Percentiles rank a stretch among this genome's conserved stretches.
Evolutionary conservation across 1,140 invertebrate genomes (phyloP).

Genomic region (Potamilus streckersoni): DNA sequence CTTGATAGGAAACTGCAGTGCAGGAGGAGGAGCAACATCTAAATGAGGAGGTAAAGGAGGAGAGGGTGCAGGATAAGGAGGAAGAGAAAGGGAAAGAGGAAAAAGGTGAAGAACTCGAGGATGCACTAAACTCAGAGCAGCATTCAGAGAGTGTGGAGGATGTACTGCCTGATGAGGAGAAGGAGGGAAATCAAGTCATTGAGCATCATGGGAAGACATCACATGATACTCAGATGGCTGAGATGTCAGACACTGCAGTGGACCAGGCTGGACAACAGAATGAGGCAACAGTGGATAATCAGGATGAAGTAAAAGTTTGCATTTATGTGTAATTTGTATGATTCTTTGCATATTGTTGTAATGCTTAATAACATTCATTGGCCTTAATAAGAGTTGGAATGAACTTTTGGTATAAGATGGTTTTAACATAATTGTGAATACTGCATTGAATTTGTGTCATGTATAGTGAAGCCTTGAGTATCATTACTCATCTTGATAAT

Average conservation of each 20-base stretch:
- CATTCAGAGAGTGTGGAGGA: constrained; percentile 36
- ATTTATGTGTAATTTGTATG: not conserved
- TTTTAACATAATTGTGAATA: too few relatives aligned
- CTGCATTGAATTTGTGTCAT: too few relatives aligned
- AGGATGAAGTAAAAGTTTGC: constrained; percentile 62
- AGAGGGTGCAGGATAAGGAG: constrained; percentile 63
- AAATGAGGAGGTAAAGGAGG: constrained; percentile 33
- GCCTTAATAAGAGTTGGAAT: too few relatives aligned
- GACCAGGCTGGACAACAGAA: constrained; percentile 37
- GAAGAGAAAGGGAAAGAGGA: constrained; percentile 29
- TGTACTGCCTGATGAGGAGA: constrained; percentile 31
- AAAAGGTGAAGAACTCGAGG: constrained; percentile 38
- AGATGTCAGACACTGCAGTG: constrained; percentile 51
- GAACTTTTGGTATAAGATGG: too few relatives aligned
- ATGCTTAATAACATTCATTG: too few relatives aligned
- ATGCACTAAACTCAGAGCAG: constrained; percentile 53
- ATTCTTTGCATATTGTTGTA: too few relatives aligned
- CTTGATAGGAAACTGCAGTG: constrained; percentile 13
- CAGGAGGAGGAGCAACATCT: constrained; percentile 21
- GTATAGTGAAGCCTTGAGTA: too few relatives aligned
- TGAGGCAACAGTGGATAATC: constrained; percentile 45
- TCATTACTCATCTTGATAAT: too few relatives aligned
- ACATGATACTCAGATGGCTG: constrained; percentile 48
- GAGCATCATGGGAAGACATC: constrained; percentile 52
- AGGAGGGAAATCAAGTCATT: constrained; percentile 32